Conservation (phyloP, 2,113 vertebrate genomes). For the Oncorhynchus keta region DNA sequence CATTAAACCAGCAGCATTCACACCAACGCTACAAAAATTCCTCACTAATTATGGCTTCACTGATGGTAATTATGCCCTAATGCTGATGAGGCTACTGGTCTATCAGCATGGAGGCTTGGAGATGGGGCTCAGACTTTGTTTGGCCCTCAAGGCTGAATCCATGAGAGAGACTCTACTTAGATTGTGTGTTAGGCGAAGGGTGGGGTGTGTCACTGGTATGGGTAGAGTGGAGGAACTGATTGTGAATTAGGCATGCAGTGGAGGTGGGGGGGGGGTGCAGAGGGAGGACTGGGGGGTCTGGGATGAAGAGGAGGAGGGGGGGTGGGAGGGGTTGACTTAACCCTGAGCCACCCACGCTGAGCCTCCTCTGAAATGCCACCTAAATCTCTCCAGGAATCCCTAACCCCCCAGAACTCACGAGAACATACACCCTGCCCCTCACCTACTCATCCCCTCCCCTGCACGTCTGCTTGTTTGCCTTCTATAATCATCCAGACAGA, state of each 20-base stretch:
- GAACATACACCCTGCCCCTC: neutral
- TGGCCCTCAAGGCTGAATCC: conserved; percentile 52
- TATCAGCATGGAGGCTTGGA: conserved; percentile 27
- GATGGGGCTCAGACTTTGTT: conserved; percentile 37
- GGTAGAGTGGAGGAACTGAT: conserved; percentile 4
- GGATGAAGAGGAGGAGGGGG: neutral
- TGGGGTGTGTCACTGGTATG: conserved; percentile 5
- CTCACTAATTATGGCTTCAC: conserved; percentile 48
- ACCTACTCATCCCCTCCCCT: conserved; percentile 42
- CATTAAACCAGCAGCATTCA: conserved; percentile 53
- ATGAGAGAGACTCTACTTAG: conserved; percentile 46
- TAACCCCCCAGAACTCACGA: neutral
- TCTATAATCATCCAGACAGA: conserved; percentile 37
- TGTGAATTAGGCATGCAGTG: conserved; percentile 40
- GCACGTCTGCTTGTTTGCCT: conserved; percentile 24
- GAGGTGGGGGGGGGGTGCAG: conserved; percentile 7
- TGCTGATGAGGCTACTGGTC: conserved; percentile 11
- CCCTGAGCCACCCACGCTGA: conserved; percentile 16
- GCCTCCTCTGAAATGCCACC: conserved; percentile 7
- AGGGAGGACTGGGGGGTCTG: neutral
- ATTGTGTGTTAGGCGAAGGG: neutral
- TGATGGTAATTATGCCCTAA: conserved; percentile 57
- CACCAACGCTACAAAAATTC: conserved; percentile 19
- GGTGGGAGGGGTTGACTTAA: conserved; percentile 4
- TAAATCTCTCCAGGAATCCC: neutral